Evolutionary conservation across 2,888 invertebrate genomes (phyloP).

Genomic region (Zygaena filipendulae): DNA sequence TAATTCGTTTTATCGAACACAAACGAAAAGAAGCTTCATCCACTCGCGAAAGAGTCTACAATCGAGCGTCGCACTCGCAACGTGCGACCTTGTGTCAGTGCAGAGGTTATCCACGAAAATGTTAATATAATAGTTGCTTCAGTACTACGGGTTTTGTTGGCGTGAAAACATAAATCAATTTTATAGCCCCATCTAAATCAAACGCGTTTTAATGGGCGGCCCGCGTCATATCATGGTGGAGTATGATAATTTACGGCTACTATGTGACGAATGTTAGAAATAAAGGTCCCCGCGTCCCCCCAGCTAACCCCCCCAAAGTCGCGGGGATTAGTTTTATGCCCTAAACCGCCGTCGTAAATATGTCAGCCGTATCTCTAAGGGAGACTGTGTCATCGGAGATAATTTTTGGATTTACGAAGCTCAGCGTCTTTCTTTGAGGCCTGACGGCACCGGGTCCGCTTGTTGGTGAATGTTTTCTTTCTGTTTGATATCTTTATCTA

Average conservation of each 20-base stretch:
- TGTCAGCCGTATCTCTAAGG: conserved; percentile 58
- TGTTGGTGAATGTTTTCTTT: conserved; percentile 22
- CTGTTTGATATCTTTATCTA: conserved; percentile 29
- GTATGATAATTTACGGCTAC: conserved; percentile 70
- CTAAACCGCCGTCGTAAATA: conserved; percentile 63
- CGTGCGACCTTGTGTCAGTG: conserved; percentile 44
- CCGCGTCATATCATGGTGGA: conserved; percentile 69
- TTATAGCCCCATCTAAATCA: conserved; percentile 71
- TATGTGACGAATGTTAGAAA: conserved; percentile 71
- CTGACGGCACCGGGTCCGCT: conserved; percentile 15
- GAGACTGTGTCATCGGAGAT: conserved; percentile 44
- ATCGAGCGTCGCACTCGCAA: conserved; percentile 15
- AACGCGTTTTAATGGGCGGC: conserved; percentile 71
- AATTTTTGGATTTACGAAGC: conserved; percentile 60
- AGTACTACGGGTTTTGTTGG: conserved; percentile 68
- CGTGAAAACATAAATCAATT: conserved; percentile 71
- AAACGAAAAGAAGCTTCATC: too few species aligned
- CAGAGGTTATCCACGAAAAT: conserved; percentile 67
- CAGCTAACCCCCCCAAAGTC: conserved; percentile 22
- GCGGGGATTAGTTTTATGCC: conserved; percentile 62
- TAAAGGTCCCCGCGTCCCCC: conserved; percentile 52
- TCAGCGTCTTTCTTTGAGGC: conserved; percentile 16
- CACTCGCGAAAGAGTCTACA: too few species aligned
- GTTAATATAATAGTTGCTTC: conserved; percentile 70
- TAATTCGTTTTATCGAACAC: conserved; percentile 33